A percentile compares a stretch with the other conserved stretches of the same genome.
These are phyloP conservation scores for Oedothorax gibbosus DNA, from an alignment of 1,140 invertebrate genomes.

Conservation along the genomic window DNA sequence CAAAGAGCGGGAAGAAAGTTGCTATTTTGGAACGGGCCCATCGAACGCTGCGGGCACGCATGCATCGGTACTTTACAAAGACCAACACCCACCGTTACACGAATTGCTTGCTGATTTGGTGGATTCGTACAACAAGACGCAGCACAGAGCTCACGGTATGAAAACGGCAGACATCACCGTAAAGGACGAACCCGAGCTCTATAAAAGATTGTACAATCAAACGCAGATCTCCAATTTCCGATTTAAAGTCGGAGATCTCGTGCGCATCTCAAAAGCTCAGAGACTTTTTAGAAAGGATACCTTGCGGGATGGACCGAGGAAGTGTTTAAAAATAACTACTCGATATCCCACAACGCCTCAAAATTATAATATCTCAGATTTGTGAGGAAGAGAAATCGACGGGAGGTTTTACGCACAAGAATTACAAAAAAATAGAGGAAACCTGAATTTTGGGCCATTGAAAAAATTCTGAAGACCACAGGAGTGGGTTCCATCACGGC, in stretches of 20 bases:
- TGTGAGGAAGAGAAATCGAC: background rate
- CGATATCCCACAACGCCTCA: background rate
- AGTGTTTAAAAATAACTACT: background rate
- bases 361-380: background rate
- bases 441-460: background rate
- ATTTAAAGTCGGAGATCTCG: background rate
- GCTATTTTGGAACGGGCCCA: conserved; percentile 2
- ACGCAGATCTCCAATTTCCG: background rate
- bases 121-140: background rate
- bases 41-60: background rate
- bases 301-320: background rate
- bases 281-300: background rate
- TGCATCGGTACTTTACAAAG: background rate
- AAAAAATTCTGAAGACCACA: background rate
- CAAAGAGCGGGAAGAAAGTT: background rate
- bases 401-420: background rate
- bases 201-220: background rate
- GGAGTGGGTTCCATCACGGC: background rate
- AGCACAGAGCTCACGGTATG: background rate
- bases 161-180: background rate
- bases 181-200: background rate
- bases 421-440: background rate
- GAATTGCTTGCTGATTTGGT: background rate
- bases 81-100: background rate
- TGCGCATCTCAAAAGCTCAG: background rate